Conservation (phyloP, 2,113 vertebrate species). For the Calyptomena viridis region DNA sequence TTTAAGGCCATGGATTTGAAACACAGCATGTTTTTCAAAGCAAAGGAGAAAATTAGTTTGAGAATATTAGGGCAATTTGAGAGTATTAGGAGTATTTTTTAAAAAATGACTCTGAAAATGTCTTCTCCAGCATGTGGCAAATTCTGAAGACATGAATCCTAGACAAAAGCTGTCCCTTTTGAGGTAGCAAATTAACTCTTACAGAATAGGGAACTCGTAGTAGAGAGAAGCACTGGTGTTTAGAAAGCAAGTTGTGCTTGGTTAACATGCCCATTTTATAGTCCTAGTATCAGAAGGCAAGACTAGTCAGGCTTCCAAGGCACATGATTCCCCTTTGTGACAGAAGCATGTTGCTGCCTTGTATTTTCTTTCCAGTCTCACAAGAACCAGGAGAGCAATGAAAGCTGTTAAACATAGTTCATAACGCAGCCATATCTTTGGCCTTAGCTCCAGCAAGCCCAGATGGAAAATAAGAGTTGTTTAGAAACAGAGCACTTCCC, state of each 20-base stretch:
- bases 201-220: background rate
- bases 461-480: slow-evolving; percentile 25
- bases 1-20: slow-evolving; percentile 58
- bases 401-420: background rate
- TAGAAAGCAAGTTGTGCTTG: background rate
- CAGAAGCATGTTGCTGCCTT: background rate
- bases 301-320: background rate
- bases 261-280: background rate
- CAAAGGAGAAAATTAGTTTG: slow-evolving; percentile 39
- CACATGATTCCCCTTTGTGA: background rate
- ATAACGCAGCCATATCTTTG: background rate
- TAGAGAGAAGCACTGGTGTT: background rate
- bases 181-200: background rate
- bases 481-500: slow-evolving; percentile 32
- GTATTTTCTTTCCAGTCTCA: background rate
- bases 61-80: no score
- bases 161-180: background rate
- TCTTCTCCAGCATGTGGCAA: background rate
- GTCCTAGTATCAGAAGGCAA: background rate
- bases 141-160: background rate
- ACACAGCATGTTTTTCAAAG: slow-evolving; percentile 58
- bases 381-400: background rate
- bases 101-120: no score
- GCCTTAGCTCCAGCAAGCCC: background rate
- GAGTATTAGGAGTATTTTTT: no score